phyloP scores from a whole-genome alignment of 2,113 vertebrate species.

The Thymallus thymallus region DNA sequence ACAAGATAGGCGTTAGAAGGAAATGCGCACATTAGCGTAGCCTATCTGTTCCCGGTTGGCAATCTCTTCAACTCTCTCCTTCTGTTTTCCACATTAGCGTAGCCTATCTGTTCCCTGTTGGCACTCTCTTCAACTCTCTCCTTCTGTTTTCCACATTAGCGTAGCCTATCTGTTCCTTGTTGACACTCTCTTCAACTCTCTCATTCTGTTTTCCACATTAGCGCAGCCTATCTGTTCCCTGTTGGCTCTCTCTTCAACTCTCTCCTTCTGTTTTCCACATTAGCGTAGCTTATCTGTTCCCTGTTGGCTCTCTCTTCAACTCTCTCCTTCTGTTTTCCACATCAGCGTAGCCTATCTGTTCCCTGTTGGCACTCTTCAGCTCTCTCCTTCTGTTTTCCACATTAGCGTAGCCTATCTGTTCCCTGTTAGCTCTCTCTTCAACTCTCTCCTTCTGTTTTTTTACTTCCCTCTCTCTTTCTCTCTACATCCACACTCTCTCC shows the following conservation, averaged over 20 bases:
- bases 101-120: background rate
- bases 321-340: constrained; percentile 15
- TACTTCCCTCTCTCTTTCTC: constrained; percentile 15
- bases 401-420: background rate
- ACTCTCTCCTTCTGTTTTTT: constrained; percentile 17
- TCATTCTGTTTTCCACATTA: constrained; percentile 11
- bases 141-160: constrained; percentile 5
- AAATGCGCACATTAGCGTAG: background rate
- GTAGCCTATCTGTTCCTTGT: background rate
- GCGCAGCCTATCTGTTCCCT: background rate
- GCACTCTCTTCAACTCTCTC: background rate
- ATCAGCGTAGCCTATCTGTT: background rate
- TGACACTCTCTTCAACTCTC: background rate
- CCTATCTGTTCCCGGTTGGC: background rate
- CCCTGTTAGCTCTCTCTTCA: background rate
- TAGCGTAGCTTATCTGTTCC: background rate
- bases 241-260: background rate
- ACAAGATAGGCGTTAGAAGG: background rate
- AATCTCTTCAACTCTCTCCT: constrained; percentile 9
- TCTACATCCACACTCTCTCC: background rate
- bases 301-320: background rate
- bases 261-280: constrained; percentile 14
- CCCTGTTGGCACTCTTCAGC: background rate
- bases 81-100: background rate
- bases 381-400: constrained; percentile 15